Evolutionary conservation across 2,888 invertebrate species (phyloP), one percentile per base, ranked within the genome.

Genomic region (Mongoloraphidia duomilia): DNA sequence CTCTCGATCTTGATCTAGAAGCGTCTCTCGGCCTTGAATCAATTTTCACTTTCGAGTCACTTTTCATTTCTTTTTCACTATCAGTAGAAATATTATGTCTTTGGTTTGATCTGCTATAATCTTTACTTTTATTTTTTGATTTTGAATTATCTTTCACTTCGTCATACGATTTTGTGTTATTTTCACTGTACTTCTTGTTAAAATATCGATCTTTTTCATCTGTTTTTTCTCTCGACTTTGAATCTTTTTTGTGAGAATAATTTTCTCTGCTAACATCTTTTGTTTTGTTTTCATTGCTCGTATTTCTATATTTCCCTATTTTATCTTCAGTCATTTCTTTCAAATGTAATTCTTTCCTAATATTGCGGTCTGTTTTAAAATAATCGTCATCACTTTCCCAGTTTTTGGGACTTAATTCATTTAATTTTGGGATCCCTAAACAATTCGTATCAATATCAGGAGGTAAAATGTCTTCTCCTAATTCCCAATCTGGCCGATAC

Each of bases 401-500:
- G 11, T 33, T n/a, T 26, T n/a, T 13, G 5, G 12, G 33, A 33
- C n/a, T 42, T 33, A 11, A 12, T 26, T 33, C 11, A 42, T 42
- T 13, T 10, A 42, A 17, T 42, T 17, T 26, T 26, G 26, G 26
- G 6, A 26, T 26, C 6, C 26, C 26, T 26, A 26, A 26, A 26
- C 26, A 26, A 12, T 42, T 42, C n/a, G 40, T 9, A 11, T 12
- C 42, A 4, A 26, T 44, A 39, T 49, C 48, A 34, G 48, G 50
- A n/a, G 49, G 53, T 11, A 53, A 44, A 13, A 53, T 39, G 41
- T 60, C 60, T 12, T 56, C 58, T 17, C 60, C 61, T 41, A 60
- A 60, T 52, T 60, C 61, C 62, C 62, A 62, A 50, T 60, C 58
- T 17, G 61, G 59, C 37, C 55, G 56, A 47, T 61, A 62, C 44